Percentiles rank a stretch among this genome's conserved stretches.
Evolutionary conservation across 2,113 vertebrate genomes (phyloP).

Genomic region (Pungitius pungitius): DNA sequence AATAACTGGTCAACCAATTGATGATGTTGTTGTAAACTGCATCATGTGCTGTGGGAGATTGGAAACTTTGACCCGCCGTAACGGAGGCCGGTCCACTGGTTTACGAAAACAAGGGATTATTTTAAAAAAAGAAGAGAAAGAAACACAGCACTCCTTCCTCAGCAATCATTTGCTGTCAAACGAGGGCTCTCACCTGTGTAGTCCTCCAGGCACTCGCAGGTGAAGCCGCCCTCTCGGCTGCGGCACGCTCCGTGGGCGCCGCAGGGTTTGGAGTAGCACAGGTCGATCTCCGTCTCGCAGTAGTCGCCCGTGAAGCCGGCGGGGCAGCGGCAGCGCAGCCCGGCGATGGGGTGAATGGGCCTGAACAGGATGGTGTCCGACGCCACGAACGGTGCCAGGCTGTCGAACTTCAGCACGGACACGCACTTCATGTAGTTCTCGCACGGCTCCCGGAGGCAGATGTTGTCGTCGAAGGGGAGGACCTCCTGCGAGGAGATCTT

Average conservation of each 20-base stretch:
- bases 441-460: conserved; percentile 94
- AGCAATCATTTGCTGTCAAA: neutral
- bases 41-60: neutral
- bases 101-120: neutral
- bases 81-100: neutral
- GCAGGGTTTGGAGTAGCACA: conserved; percentile 95
- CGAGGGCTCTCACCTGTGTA: conserved; percentile 87
- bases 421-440: conserved; percentile 99
- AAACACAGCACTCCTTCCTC: neutral
- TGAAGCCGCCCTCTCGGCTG: conserved; percentile 91
- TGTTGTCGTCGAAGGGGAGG: conserved; percentile 96
- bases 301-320: conserved; percentile 93
- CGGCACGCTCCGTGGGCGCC: conserved; percentile 87
- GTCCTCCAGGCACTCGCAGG: conserved; percentile 90
- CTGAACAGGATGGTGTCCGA: conserved; percentile 95
- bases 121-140: neutral
- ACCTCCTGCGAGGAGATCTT: conserved; percentile 90
- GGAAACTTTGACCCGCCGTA: neutral
- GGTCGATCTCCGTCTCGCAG: conserved; percentile 96
- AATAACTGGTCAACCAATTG: neutral
- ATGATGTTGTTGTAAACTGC: neutral
- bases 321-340: conserved; percentile 93
- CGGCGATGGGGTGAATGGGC: conserved; percentile 93
- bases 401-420: conserved; percentile 94
- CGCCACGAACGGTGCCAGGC: conserved; percentile 92